phyloP scores from a whole-genome alignment of 2,888 invertebrate species.

The Xylophagus ater region DNA sequence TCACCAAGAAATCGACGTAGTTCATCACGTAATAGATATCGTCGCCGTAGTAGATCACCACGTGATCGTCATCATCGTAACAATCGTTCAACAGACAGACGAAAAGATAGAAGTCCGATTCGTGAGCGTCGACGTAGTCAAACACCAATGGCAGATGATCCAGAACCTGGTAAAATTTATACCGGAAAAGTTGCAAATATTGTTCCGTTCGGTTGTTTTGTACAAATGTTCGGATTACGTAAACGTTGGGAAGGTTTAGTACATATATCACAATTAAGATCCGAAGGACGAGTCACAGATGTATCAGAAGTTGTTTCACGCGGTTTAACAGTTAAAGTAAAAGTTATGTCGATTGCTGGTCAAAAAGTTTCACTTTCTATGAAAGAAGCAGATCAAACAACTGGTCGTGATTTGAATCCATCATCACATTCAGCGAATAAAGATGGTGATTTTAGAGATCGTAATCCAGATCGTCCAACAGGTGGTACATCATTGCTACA shows the following conservation, averaged over 20 bases:
- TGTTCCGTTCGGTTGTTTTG: conserved; percentile 97
- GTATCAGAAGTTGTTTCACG: conserved; percentile 87
- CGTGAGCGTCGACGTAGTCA: conserved; percentile 30
- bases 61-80: conserved; percentile 40
- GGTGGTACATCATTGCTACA: conserved; percentile 48
- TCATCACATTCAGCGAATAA: conserved; percentile 54
- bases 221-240: conserved; percentile 83
- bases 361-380: conserved; percentile 92
- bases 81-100: conserved; percentile 27
- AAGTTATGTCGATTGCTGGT: conserved; percentile 86
- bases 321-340: conserved; percentile 82
- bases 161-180: conserved; percentile 77
- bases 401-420: conserved; percentile 91
- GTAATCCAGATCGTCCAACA: conserved; percentile 88
- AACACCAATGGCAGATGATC: conserved; percentile 52
- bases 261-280: conserved; percentile 87
- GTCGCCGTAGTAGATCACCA: conserved; percentile 25
- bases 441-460: conserved; percentile 44
- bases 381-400: conserved; percentile 95
- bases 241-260: conserved; percentile 91
- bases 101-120: conserved; percentile 7
- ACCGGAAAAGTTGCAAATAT: conserved; percentile 89
- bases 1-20: conserved; percentile 15
- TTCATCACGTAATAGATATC: conserved; percentile 26
- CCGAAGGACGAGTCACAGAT: conserved; percentile 88